phyloP scores from a whole-genome alignment of 1,140 invertebrate genomes.

The Phenacoccus solenopsis region DNA sequence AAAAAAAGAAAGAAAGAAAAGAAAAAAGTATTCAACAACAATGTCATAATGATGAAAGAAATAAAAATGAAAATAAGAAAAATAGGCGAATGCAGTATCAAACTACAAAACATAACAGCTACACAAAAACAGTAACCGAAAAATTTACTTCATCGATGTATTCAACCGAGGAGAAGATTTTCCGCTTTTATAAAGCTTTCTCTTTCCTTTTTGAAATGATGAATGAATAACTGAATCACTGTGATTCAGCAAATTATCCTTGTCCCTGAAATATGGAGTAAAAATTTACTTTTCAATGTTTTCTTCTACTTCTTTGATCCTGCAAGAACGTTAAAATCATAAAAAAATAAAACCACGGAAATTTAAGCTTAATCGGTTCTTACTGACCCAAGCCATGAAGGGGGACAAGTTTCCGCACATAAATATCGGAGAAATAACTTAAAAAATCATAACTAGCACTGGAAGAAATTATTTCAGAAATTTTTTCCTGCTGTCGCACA shows the following conservation, averaged over 20 bases:
- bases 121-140: neutral
- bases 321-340: neutral
- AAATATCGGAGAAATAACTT: neutral
- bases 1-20: neutral
- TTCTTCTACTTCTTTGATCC: conserved; percentile 12
- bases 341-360: no score
- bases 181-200: neutral
- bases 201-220: neutral
- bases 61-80: no score
- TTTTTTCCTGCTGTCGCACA: no score
- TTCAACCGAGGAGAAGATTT: neutral
- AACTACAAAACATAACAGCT: neutral
- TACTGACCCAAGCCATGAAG: no score
- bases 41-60: neutral
- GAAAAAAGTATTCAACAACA: no score
- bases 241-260: neutral
- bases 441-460: no score
- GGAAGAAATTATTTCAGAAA: no score
- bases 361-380: no score
- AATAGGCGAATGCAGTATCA: neutral
- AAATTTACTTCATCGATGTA: neutral
- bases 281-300: neutral
- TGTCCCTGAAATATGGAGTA: no score
- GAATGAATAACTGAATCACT: neutral
- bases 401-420: no score